A percentile compares a stretch with the other conserved stretches of the same genome.
Evolutionary conservation across 2,888 invertebrate species (phyloP).

Genomic region (Deroplatys truncata): DNA sequence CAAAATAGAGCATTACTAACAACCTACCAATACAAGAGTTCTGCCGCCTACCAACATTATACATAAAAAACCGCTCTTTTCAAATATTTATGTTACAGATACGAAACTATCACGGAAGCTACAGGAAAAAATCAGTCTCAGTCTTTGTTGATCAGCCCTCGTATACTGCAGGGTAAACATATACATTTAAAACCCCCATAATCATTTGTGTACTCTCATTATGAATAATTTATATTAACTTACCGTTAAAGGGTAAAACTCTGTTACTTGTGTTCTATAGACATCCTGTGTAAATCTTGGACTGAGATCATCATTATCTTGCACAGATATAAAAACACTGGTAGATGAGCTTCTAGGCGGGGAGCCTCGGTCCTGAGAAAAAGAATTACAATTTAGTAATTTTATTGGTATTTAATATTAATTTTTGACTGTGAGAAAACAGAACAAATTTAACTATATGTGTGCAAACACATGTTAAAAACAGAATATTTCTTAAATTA

Average conservation of each 20-base stretch:
- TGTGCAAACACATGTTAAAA: neutral
- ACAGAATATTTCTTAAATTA: too few relatives aligned
- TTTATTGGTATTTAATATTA: neutral
- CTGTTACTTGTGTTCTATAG: conserved; percentile 75
- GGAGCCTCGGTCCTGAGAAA: conserved; percentile 71
- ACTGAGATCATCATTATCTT: conserved; percentile 76
- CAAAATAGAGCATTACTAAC: too few relatives aligned
- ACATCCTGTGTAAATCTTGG: conserved; percentile 78
- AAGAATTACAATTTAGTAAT: neutral
- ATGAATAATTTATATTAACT: conserved; percentile 37
- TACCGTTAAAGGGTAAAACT: conserved; percentile 76
- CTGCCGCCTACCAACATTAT: too few relatives aligned
- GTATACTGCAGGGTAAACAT: too few relatives aligned
- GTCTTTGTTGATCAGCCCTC: too few relatives aligned
- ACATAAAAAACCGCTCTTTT: too few relatives aligned
- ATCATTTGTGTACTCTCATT: too few relatives aligned
- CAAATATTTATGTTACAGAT: too few relatives aligned
- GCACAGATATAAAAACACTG: conserved; percentile 64
- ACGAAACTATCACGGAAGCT: too few relatives aligned
- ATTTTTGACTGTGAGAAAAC: neutral
- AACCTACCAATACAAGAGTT: too few relatives aligned
- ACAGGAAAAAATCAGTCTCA: too few relatives aligned
- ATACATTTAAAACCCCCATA: too few relatives aligned
- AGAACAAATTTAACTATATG: neutral
- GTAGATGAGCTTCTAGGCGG: conserved; percentile 71